Base-by-base conservation (phyloP, 1,140 invertebrate genomes). In the Lasaia peninsularis region DNA sequence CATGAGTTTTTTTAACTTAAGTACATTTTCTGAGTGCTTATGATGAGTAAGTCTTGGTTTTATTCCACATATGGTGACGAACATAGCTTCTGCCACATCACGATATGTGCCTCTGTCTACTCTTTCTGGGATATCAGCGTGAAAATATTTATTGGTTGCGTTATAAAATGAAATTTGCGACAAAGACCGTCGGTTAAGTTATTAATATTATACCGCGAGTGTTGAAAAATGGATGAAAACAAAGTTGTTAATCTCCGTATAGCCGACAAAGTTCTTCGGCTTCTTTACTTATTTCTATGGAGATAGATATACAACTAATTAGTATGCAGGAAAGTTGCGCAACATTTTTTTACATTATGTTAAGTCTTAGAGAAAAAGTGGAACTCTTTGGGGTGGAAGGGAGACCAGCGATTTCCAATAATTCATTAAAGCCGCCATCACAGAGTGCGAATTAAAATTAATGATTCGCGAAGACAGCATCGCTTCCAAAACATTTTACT, bases 301-400 rank as follows among this genome's bases (percentile, higher is more conserved):
- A 74, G 78, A 72, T 63, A 69, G 67, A 74, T 63, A 73, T 73
- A 86, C 83, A 86, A 85, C 73, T 71, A 85, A 88, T 88, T 88
- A 88, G 86, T 88, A 88, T 88, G 78, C 86, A 73, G 73, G 62
- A 65, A 71, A 75, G 73, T 68, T 70, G 73, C 79, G 67, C 58
- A 80, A 84, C 81, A 86, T 88, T 88, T 88, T 88, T 88, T 86
- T 71, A 86, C 82, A 88, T 88, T 86, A 88, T 88, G 80, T 78
- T 86, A 85, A 86, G 80, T 80, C 80, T 70, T 66, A 69, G 80
- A 82, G 82, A 85, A 82, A 85, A 85, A 86, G 67, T 75, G 68
- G 69, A 81, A 79, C 75, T 76, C 65, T 67, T 58, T 52, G 62
- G 68, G 72, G 68, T 52, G 63, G 68, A 61, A 70, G 62, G 77